Percentiles rank a stretch among this genome's conserved stretches.
Evolutionary conservation across 2,797 vertebrate genomes (phyloP).

Genomic region (Schizopygopsis malacanthus): DNA sequence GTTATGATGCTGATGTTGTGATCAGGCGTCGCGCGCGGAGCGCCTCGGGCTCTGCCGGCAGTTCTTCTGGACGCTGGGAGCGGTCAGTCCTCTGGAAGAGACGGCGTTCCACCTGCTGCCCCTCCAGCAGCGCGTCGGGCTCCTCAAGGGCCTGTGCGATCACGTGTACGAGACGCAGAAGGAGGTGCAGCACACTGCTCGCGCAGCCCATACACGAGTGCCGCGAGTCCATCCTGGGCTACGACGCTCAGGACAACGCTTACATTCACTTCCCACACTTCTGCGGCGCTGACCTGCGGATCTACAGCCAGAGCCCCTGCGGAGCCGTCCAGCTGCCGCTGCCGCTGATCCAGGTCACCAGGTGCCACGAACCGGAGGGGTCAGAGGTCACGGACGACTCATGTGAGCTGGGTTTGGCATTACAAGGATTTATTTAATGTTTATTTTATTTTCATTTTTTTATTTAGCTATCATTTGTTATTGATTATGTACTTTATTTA

Average conservation of each 20-base stretch:
- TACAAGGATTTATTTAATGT: no score
- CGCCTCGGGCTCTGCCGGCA: constrained; percentile 91
- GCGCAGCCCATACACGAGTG: constrained; percentile 99
- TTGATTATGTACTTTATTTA: no score
- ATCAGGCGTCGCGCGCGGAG: constrained; percentile 83
- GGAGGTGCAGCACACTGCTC: no score
- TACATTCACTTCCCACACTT: constrained; percentile 99
- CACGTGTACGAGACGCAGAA: constrained; percentile 96
- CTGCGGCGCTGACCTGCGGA: constrained; percentile 94
- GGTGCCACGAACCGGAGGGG: constrained; percentile 65
- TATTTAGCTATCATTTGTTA: no score
- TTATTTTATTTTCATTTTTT: no score
- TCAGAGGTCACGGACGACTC: no score
- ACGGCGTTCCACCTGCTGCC: constrained; percentile 90
- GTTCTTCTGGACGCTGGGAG: constrained; percentile 90
- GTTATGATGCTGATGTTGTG: neutral
- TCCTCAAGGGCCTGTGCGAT: constrained; percentile 96
- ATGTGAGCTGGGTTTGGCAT: no score
- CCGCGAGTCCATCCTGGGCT: constrained; percentile 96
- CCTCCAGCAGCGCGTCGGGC: constrained; percentile 93
- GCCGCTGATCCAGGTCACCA: constrained; percentile 78
- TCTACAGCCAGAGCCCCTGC: constrained; percentile 94
- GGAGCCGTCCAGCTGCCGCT: constrained; percentile 84
- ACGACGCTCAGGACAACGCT: constrained; percentile 92
- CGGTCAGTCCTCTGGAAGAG: constrained; percentile 89